phyloP scores from a whole-genome alignment of 2,797 vertebrate species.

The Clarias fuscus region DNA sequence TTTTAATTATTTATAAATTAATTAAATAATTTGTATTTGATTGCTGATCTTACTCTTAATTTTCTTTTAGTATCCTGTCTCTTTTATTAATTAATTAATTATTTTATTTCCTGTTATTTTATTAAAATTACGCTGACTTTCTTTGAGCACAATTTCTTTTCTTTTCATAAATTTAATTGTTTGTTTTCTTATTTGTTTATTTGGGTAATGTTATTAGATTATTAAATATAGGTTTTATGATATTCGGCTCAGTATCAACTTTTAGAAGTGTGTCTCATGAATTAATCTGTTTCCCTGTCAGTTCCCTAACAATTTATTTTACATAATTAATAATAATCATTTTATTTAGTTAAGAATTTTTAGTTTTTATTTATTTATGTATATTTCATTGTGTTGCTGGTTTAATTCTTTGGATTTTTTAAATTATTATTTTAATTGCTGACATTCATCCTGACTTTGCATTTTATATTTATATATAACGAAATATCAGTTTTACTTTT shows the following conservation, averaged over 20 bases:
- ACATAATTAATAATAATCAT: no score
- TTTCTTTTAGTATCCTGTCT: neutral
- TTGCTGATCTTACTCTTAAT: neutral
- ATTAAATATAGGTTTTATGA: no score
- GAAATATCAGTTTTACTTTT: neutral
- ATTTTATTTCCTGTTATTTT: neutral
- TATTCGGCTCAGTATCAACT: no score
- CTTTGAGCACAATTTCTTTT: no score
- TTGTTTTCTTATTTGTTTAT: no score
- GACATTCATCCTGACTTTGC: neutral
- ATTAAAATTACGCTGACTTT: no score
- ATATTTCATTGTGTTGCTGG: neutral
- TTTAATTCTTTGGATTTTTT: neutral
- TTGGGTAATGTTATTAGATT: no score
- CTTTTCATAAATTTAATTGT: no score
- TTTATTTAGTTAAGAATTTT: neutral
- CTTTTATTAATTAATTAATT: neutral
- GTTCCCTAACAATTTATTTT: no score
- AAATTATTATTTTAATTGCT: neutral
- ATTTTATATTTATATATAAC: no score
- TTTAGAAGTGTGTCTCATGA: no score
- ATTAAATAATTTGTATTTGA: neutral
- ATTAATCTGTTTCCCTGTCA: no score
- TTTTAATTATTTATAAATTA: neutral
- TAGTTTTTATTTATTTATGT: neutral